phyloP scores from a whole-genome alignment of 1,140 invertebrate genomes.

The Drosophila kepulauana region DNA sequence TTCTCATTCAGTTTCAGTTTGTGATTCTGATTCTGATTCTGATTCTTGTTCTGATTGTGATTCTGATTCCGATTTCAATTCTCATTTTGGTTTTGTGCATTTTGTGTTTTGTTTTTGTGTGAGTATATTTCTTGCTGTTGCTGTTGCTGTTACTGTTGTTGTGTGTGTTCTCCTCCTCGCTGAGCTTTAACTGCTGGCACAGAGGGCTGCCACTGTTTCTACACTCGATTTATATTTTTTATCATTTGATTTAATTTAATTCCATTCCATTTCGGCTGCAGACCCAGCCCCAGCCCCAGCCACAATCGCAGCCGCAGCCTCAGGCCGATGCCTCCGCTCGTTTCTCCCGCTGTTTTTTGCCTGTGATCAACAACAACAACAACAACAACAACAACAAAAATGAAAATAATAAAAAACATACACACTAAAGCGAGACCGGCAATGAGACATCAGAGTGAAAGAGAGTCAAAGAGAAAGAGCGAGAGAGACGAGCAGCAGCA shows the following conservation, averaged over 20 bases:
- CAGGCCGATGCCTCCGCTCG: neutral
- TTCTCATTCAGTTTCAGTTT: conserved; percentile 27
- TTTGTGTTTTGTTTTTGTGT: conserved; percentile 24
- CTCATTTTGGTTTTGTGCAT: conserved; percentile 24
- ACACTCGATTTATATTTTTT: conserved; percentile 83
- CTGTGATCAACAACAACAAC: conserved; percentile 8
- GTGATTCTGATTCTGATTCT: conserved; percentile 34
- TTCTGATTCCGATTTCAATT: conserved; percentile 42
- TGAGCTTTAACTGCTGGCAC: conserved; percentile 45
- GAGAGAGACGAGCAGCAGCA: conserved; percentile 19
- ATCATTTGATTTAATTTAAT: conserved; percentile 84
- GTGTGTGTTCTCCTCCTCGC: conserved; percentile 11
- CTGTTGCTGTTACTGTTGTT: neutral
- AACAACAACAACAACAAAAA: neutral
- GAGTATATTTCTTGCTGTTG: conserved; percentile 4
- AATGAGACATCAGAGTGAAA: conserved; percentile 2
- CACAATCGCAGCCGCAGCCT: neutral
- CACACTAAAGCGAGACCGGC: conserved; percentile 20
- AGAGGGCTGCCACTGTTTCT: conserved; percentile 79
- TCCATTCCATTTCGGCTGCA: conserved; percentile 61
- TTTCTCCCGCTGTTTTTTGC: conserved; percentile 3
- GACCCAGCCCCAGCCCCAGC: conserved; percentile 23
- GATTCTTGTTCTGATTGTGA: conserved; percentile 34
- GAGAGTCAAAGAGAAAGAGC: neutral
- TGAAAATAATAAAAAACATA: neutral